A percentile compares a stretch with the other conserved stretches of the same genome.
phyloP scores from a whole-genome alignment of 2,888 invertebrate genomes.

The Lepidochitona cinerea region DNA sequence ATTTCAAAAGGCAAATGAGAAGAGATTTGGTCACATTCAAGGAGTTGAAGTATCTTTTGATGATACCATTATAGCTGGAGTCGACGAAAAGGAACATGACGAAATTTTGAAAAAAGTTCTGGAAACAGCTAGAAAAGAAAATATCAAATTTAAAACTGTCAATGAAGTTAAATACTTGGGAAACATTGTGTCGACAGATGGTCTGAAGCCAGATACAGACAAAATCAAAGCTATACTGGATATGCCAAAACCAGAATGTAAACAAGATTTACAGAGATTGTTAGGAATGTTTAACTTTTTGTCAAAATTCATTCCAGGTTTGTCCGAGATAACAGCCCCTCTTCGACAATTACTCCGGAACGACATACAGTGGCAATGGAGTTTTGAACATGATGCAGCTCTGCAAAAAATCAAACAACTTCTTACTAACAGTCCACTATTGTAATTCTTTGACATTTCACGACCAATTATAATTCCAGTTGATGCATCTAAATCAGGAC shows the following conservation, averaged over 20 bases:
- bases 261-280: conserved; percentile 14
- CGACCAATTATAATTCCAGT: conserved; percentile 10
- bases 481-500: conserved; percentile 28
- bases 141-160: conserved; percentile 32
- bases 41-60: conserved; percentile 30
- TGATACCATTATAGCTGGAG: conserved; percentile 32
- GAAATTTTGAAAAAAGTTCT: conserved; percentile 26
- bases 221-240: conserved; percentile 30
- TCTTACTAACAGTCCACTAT: conserved; percentile 25
- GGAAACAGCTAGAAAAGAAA: conserved; percentile 17
- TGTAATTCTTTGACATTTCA: conserved; percentile 25
- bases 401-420: conserved; percentile 22
- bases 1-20: conserved; percentile 26
- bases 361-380: conserved; percentile 18
- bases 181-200: no score
- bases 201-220: no score
- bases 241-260: conserved; percentile 29
- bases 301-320: conserved; percentile 28
- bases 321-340: conserved; percentile 30
- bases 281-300: conserved; percentile 34
- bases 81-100: conserved; percentile 32
- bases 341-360: conserved; percentile 25
- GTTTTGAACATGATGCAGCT: conserved; percentile 11
- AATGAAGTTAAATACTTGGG: conserved; percentile 31
- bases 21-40: no score